Percentiles rank a stretch among this genome's conserved stretches.
phyloP scores from a whole-genome alignment of 2,888 invertebrate genomes.

The Hyposoter dolosus region DNA sequence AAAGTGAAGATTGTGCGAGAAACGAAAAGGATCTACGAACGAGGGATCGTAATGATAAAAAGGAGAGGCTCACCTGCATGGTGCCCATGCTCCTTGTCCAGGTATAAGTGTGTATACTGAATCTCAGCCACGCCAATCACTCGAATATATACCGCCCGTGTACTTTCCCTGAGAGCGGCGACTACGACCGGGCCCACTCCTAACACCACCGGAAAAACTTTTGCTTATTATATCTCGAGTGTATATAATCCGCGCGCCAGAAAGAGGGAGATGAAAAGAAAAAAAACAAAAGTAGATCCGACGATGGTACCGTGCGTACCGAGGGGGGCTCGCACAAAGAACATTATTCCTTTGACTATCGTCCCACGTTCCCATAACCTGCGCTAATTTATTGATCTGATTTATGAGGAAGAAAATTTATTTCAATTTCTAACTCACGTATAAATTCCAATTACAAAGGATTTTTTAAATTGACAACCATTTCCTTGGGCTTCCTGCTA shows the following conservation, averaged over 20 bases:
- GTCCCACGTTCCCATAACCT: slow-evolving; percentile 22
- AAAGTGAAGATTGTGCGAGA: slow-evolving; percentile 10
- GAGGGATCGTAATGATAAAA: slow-evolving; percentile 37
- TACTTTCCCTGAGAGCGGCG: slow-evolving; percentile 79
- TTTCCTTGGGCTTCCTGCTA: neutral
- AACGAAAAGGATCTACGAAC: neutral
- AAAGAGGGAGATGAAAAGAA: slow-evolving; percentile 20
- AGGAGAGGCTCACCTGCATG: slow-evolving; percentile 80
- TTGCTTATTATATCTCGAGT: slow-evolving; percentile 48
- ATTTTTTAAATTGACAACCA: neutral
- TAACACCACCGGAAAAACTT: slow-evolving; percentile 65
- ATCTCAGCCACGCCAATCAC: slow-evolving; percentile 80
- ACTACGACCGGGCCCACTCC: slow-evolving; percentile 64
- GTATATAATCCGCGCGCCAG: neutral
- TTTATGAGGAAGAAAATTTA: neutral
- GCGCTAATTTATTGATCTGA: neutral
- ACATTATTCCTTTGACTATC: neutral
- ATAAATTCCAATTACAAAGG: neutral
- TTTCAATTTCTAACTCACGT: neutral
- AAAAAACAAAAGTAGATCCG: slow-evolving; percentile 1
- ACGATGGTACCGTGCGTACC: slow-evolving; percentile 16
- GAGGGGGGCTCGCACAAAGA: slow-evolving; percentile 19
- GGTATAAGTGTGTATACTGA: slow-evolving; percentile 81
- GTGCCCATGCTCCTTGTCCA: slow-evolving; percentile 78
- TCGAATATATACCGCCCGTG: slow-evolving; percentile 81